Evolutionary conservation across 1,140 invertebrate genomes (phyloP).

Genomic region (Drosophila ambigua): DNA sequence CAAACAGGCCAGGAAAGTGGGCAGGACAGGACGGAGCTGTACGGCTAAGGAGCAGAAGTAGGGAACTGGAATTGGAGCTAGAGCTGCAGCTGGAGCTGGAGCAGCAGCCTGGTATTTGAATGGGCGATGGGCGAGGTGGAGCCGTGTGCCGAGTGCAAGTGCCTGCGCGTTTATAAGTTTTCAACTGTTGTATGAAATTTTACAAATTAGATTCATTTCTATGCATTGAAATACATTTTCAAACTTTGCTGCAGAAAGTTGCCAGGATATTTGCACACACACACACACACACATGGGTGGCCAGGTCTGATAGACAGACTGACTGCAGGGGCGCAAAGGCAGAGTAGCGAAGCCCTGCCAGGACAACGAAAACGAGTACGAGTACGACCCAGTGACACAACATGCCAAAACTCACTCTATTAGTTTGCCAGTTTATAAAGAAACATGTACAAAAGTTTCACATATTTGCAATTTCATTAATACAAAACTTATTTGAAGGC

Average conservation of each 20-base stretch:
- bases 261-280: conserved; percentile 66
- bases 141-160: conserved; percentile 75
- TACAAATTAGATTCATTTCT: conserved; percentile 83
- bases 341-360: conserved; percentile 3
- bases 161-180: conserved; percentile 81
- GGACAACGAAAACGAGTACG: conserved; percentile 20
- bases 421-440: conserved; percentile 82
- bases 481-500: conserved; percentile 74
- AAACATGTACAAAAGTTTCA: conserved; percentile 78
- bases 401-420: conserved; percentile 80
- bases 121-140: conserved; percentile 17
- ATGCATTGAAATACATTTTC: conserved; percentile 82
- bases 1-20: conserved; percentile 59
- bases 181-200: conserved; percentile 83
- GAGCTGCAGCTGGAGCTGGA: conserved; percentile 20
- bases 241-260: conserved; percentile 79
- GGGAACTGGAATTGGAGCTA: conserved; percentile 9
- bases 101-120: conserved; percentile 13
- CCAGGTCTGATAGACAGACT: conserved; percentile 39
- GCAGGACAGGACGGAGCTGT: not conserved
- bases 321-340: conserved; percentile 25
- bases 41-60: not conserved
- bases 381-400: conserved; percentile 58
- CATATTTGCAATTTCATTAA: conserved; percentile 82
- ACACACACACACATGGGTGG: conserved; percentile 32